Base-by-base conservation (phyloP, 2,797 vertebrate species). In the Siniperca scherzeri region DNA sequence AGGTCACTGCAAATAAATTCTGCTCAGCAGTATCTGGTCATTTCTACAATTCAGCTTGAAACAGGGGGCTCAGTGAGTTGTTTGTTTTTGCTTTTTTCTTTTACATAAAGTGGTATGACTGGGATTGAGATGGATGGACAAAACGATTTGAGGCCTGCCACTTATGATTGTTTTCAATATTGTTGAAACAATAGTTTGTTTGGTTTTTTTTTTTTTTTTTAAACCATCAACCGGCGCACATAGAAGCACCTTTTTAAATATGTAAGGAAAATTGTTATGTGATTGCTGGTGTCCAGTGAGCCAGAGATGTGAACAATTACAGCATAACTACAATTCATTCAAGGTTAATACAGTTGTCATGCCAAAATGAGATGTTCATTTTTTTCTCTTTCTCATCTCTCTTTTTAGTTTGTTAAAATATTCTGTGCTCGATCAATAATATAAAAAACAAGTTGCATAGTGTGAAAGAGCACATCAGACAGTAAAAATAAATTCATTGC, bases 401-500 rank as follows among this genome's bases (percentile, higher is more conserved):
- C 11, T 40, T 74, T 78, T 69, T 74, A 59, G 74, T 88, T 80
- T 72, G 40, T 61, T 60, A 16, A 83, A 65, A 75, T 42, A 36
- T 56, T 61, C 62, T 12, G 52, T 27, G 27, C 52, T 53, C 40
- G 14, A 46, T 77, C 73, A 57, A 61, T 76, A 71, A 56, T 52
- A 33, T 70, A 36, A 73, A 61, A 68, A 55, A 68, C 1, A 50
- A 61, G 64, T 13, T 12, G n/a, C 48, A 33, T 17, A 2, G 71
- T 76, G 79, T 76, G 88, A 89, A 81, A 77, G 74, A 74, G 82
- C 81, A 87, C 80, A 85, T 86, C 87, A 89, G 86, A 89, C 82
- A 72, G 87, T 89, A 83, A 84, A 91, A 93, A 91, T 93, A 89
- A 75, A 93, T 94, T 89, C 83, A 89, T 80, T 74, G 88, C 76